Evolutionary conservation across 2,113 vertebrate species (phyloP), one percentile per base, ranked within the genome.

Genomic region (Platycercus adscitus): DNA sequence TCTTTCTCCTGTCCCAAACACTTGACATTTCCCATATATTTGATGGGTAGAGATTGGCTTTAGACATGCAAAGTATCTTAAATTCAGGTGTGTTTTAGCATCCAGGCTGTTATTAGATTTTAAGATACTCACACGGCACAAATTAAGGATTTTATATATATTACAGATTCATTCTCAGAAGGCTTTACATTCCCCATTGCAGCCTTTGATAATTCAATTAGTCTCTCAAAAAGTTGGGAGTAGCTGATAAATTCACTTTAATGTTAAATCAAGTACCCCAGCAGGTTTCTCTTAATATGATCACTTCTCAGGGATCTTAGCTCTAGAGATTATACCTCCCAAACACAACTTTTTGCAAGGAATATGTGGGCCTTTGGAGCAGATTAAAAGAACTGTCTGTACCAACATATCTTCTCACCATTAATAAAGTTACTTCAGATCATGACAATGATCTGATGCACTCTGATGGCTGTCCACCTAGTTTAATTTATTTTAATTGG

Each of bases 161-260:
- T 94, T 96, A 86, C 64, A 91, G 64, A 77, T 92, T 86, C 88
- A 24, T 71, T 93, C 95, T 97, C 76, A 86, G 55, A 95, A 86
- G 88, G 56, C 35, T 86, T 91, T 85, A 89, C 43, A 86, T 91
- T 96, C 69, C 82, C 90, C 55, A 71, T 86, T 86, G 82, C 80
- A 94, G 90, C 43, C 82, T 88, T 93, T 96, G 88, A 91, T 97
- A 94, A 94, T 93, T 96, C 90, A 94, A 93, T 96, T 96, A 93
- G 68, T 90, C 80, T 96, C 60, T 95, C 39, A 81, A 92, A 94
- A 96, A 88, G 17, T 96, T 88, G 64, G 72, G 65, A 96, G 52
- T 70, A 93, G 50, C 78, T 91, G 93, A 94, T 94, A 96, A 96
- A 95, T 96, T 97, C 91, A 96, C 91, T 97, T 96, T 94, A 93